Evolutionary conservation across 2,888 invertebrate genomes (phyloP), one percentile per base, ranked within the genome.

Genomic region (Coelopa pilipes): DNA sequence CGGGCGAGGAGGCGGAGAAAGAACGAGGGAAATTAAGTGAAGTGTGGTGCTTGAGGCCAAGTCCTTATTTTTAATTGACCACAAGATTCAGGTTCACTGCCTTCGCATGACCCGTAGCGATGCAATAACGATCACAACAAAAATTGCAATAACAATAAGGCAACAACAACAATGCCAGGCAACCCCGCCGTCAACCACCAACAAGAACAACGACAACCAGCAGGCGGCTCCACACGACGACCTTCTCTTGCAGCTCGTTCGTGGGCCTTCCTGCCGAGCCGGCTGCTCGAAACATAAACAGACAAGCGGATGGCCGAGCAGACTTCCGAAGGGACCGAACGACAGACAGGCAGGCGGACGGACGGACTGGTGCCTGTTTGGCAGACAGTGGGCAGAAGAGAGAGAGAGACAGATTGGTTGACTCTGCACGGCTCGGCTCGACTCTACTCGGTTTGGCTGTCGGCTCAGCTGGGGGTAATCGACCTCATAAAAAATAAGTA

Each of bases 401-500:
- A 21, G 13, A 15, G 19, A 24, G 24, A 1, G 19, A n/a, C 17
- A 15, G 53, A 60, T 47, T 60, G 46, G n/a, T 46, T 49, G 60
- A 15, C 49, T 21, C 59, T 7, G 7, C n/a, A 19, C 53, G n/a
- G 10, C n/a, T 53, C n/a, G 53, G 9, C 60, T 62, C 11, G 4
- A 34, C 13, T 62, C 59, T 1, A 59, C 12, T 59, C 9, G 10
- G 17, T 13, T 50, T 62, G 62, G 62, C 68, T 53, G 45, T 19
- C 34, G 19, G 24, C 73, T 59, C 50, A 21, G 62, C 47, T 24
- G 67, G 17, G 62, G 72, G 73, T 73, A 73, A 73, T 73, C 67
- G 73, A 73, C 73, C 73, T 68, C 68, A 68, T 73, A 73, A 73
- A 72, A 73, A 68, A 68, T 68, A 67, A 68, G 73, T 68, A 73